A percentile compares a stretch with the other conserved stretches of the same genome.
These are phyloP conservation scores for Microtus ochrogaster DNA, from an alignment of 2,113 vertebrate genomes.

Conservation along the genomic window DNA sequence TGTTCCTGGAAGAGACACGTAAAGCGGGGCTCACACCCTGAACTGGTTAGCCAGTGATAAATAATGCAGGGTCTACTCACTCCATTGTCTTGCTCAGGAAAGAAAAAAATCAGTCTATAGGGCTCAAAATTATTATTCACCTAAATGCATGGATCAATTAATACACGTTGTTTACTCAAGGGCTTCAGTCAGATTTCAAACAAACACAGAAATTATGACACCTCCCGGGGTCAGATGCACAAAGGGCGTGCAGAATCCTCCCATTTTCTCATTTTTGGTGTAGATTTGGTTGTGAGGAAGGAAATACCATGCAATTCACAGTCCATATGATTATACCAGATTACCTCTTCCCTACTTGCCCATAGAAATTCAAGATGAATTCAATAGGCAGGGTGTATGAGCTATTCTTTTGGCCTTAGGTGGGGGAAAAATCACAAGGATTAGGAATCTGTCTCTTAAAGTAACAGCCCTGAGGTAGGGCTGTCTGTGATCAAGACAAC, in stretches of 20 bases:
- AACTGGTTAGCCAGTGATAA: slow-evolving; percentile 61
- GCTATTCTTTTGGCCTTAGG: not conserved
- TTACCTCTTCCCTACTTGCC: not conserved
- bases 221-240: not conserved
- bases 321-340: not conserved
- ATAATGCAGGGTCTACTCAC: slow-evolving; percentile 83
- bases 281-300: slow-evolving; percentile 3
- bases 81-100: slow-evolving; percentile 79
- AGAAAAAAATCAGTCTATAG: slow-evolving; percentile 81
- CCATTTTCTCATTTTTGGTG: slow-evolving; percentile 34
- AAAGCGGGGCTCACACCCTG: slow-evolving; percentile 71
- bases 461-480: not conserved
- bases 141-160: slow-evolving; percentile 82
- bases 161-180: slow-evolving; percentile 70
- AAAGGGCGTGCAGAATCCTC: not conserved
- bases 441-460: slow-evolving; percentile 27
- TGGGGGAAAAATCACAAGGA: not conserved
- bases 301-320: slow-evolving; percentile 3
- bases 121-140: slow-evolving; percentile 76
- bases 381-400: not conserved
- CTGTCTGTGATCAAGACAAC: not conserved
- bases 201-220: slow-evolving; percentile 64
- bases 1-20: slow-evolving; percentile 66
- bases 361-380: slow-evolving; percentile 15
- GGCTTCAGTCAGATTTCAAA: slow-evolving; percentile 77